Base-by-base conservation (phyloP, 2,113 vertebrate species). In the Gymnobelideus leadbeateri region DNA sequence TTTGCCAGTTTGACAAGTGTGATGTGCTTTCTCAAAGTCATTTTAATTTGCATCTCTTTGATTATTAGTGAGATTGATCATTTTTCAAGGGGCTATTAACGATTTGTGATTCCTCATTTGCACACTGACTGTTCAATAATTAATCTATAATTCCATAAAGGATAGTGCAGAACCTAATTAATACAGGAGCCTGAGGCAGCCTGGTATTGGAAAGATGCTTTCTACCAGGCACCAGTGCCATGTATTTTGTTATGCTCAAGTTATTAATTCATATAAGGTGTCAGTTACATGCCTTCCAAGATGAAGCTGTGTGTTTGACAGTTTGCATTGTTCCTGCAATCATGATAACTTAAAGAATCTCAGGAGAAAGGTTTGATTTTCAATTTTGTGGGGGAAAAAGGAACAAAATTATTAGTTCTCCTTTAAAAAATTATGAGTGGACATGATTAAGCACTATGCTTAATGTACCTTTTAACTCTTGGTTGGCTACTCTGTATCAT, bases 361-460 rank as follows among this genome's bases (percentile, higher is more conserved):
- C 97, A 98, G 98, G 98, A 98, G 97, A 98, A 55, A 98, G 98
- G 97, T 93, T 98, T 97, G 98, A 97, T 98, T 99, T 98, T 98
- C 97, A 97, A 98, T 98, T 98, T 98, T 98, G 98, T 98, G 98
- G 4, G 7, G 4, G 8, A 19, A n/a, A 99, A 99, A 99, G 98
- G 98, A 99, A 99, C 98, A 99, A 99, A 99, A 98, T 99, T 98
- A 97, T 7, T 98, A 98, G 95, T 98, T 98, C 97, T 94, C 97
- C 97, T 98, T 98, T 95, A 96, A 98, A 92, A 24, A 97, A 98
- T 98, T 98, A 98, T 98, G 98, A 98, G 98, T 99, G 99, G 99
- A 99, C 98, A 99, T 98, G 98, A 99, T 98, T 98, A 99, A 99
- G 99, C 99, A 99, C 98, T 99, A 98, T 99, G 99, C 98, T 98